Base-by-base conservation (phyloP, 2,797 vertebrate species). In the Hafferia zeledoni region DNA sequence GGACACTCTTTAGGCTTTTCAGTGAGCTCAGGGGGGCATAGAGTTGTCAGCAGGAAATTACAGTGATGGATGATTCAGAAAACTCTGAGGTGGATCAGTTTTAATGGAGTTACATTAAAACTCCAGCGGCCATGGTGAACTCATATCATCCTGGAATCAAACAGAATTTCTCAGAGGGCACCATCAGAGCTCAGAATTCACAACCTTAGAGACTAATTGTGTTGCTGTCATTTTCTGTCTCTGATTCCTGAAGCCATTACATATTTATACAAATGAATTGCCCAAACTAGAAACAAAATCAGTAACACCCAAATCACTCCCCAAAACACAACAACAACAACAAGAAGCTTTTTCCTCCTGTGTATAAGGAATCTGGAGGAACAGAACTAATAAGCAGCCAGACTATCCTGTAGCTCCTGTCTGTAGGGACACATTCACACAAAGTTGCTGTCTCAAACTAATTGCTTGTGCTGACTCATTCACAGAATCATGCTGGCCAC, bases 391-490 rank as follows among this genome's bases (percentile, higher is more conserved):
- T 59, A 68, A 89, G 83, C 31, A 85, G 55, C 33, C 61, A 74
- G 88, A 65, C 80, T 53, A 33, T 67, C 86, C 91, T 70, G 69
- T 25, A 77, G 61, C 85, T 92, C 60, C 1, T 1, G 1, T 92
- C 90, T 89, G 86, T n/a, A 56, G 87, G 91, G 89, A 93, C 50
- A 79, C 47, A 57, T 75, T 82, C 63, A 33, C 80, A 90, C n/a
- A 59, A 93, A 94, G 87, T 80, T 91, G 79, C 84, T 90, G 75
- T 68, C 14, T 35, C 88, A 81, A 95, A 93, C 84, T 93, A 94
- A 92, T 90, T 95, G 91, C 68, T 79, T 93, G 83, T 93, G 85
- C 96, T 97, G 93, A 96, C 81, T 96, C 89, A 95, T 90, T 92
- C 94, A 74, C 83, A 90, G 90, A 91, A 74, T 71, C 94, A 50